Evolutionary conservation across 2,113 vertebrate species (phyloP), one percentile per base, ranked within the genome.

Genomic region (Meleagris gallopavo): DNA sequence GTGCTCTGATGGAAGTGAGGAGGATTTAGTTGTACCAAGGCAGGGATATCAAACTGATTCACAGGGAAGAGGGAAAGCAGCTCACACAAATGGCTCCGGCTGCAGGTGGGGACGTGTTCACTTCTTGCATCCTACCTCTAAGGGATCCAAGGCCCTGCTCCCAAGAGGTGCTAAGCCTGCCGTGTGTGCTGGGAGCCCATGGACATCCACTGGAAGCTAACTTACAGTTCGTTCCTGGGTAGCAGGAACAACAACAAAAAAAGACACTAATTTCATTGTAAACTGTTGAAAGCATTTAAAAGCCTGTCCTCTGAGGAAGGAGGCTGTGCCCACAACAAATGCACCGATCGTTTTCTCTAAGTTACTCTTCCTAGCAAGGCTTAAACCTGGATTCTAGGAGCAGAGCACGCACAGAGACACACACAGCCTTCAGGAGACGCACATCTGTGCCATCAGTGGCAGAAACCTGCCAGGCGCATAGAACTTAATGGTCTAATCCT

Each of bases 401-500:
- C 10, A 71, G 66, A 73, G 14, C 55, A 66, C 36, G 10, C 54
- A 55, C 4, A 64, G 32, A 70, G 41, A 64, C 6, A 22, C 1
- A 25, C 19, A 43, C 27, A 61, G 46, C 15, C 10, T 93, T 79
- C 13, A 52, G 41, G 20, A 94, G 60, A 74, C 13, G 36, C 36
- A 41, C 90, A 87, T 91, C 55, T 76, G 87, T 79, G 81, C 88
- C 86, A 89, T 69, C 67, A 29, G 87, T 60, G 86, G 88, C 92
- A 93, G 12, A 92, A 90, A 92, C 91, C 96, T 46, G 54, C 70
- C 90, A 67, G 69, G 91, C 97, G 95, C 11, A 7, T 57, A 92
- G 86, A 95, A 93, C 83, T 86, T 82, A 72, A 94, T 13, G 18
- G 82, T 74, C 95, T 94, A 96, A 98, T 97, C 93, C 96, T 91